Percentiles rank a stretch among this genome's conserved stretches.
Evolutionary conservation across 2,113 vertebrate species (phyloP).

Genomic region (Pelodiscus sinensis): DNA sequence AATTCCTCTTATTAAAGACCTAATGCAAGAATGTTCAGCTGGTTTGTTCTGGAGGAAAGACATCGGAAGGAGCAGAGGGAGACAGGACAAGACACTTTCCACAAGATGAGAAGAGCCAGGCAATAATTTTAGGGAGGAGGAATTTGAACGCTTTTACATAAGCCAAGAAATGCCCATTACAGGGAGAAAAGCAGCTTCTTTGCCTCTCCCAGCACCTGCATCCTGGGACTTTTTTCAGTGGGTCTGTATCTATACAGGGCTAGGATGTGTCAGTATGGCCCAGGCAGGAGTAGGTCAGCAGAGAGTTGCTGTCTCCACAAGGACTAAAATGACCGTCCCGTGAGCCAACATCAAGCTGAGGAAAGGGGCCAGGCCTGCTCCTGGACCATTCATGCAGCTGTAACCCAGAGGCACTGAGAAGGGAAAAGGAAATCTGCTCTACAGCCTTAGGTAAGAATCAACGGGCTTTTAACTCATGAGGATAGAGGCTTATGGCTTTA

Average conservation of each 20-base stretch:
- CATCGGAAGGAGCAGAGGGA: background rate
- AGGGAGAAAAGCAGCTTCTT: background rate
- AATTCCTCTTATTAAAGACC: slow-evolving; percentile 63
- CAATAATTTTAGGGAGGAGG: slow-evolving; percentile 41
- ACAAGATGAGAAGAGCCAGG: slow-evolving; percentile 10
- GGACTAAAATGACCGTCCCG: rapidly evolving
- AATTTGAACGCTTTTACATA: background rate
- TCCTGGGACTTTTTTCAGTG: rapidly evolving
- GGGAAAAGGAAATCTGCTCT: too few relatives aligned
- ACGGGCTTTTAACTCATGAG: too few relatives aligned
- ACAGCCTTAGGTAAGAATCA: too few relatives aligned
- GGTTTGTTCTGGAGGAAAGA: slow-evolving; percentile 9
- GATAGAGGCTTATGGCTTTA: too few relatives aligned
- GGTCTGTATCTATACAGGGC: background rate
- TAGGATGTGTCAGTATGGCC: background rate
- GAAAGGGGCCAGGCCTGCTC: background rate
- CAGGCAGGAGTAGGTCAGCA: background rate
- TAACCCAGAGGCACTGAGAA: too few relatives aligned
- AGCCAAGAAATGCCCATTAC: background rate
- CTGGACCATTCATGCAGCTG: too few relatives aligned
- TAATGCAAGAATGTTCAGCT: slow-evolving; percentile 23
- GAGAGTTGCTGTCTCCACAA: background rate
- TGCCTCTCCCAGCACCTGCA: background rate
- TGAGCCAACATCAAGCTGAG: background rate
- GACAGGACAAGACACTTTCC: background rate